phyloP scores from a whole-genome alignment of 2,888 invertebrate genomes.

The Dicycla oo region DNA sequence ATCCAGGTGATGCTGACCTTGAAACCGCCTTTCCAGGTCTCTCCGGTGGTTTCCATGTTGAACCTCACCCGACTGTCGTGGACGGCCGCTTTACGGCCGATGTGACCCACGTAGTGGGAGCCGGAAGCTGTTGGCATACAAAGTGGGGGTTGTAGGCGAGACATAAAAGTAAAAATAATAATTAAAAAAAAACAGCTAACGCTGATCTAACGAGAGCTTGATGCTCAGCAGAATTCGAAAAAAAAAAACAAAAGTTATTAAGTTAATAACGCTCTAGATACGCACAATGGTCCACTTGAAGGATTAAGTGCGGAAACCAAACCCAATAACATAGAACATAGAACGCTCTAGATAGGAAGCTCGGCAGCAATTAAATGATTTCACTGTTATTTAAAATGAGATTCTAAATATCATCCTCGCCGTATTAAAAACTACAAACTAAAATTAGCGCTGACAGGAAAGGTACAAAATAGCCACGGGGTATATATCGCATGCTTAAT shows the following conservation, averaged over 20 bases:
- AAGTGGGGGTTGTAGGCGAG: neutral
- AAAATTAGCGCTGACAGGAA: too few species aligned
- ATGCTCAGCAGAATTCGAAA: neutral
- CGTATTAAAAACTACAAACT: too few species aligned
- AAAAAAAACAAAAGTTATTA: neutral
- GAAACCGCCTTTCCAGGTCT: constrained; percentile 75
- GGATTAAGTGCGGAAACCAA: too few species aligned
- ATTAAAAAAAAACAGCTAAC: neutral
- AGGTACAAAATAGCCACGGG: too few species aligned
- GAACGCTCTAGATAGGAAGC: too few species aligned
- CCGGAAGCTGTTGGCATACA: constrained; percentile 63
- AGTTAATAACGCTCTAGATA: neutral
- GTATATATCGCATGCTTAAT: too few species aligned
- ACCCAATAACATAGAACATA: too few species aligned
- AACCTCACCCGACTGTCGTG: constrained; percentile 76
- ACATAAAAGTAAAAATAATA: neutral
- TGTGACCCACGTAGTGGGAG: constrained; percentile 72
- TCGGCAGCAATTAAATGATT: too few species aligned
- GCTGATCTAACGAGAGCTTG: too few species aligned
- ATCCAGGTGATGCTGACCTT: constrained; percentile 81
- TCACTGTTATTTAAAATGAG: too few species aligned
- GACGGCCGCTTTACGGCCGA: constrained; percentile 76
- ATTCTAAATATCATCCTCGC: too few species aligned
- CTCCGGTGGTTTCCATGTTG: constrained; percentile 68
- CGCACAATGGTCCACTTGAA: too few species aligned